Evolutionary conservation across 1,140 invertebrate genomes (phyloP), one percentile per base, ranked within the genome.

Genomic region (Diachasma alloeum): DNA sequence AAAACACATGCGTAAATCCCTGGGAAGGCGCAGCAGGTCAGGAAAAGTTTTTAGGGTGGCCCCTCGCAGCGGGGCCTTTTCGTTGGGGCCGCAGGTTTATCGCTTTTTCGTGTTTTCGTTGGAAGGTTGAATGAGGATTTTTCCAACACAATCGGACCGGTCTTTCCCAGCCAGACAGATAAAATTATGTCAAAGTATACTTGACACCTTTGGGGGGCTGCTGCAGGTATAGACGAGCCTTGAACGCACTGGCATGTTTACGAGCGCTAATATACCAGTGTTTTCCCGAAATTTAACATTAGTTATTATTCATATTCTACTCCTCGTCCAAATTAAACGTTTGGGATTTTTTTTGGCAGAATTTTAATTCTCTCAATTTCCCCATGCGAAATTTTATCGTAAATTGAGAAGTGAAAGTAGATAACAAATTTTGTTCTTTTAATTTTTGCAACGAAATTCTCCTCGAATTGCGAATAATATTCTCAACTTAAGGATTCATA

Each of bases 21-120:
- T 67, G 56, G 59, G 69, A 76, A 44, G 31, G 39, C 22, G 69
- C n/a, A 63, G 37, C 75, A 73, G 76, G 76, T 73, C 76, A 78
- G 67, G 71, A 69, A 66, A 72, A 76, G 69, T 59, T 59, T 76
- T 76, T 26, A 66, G 37, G 70, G 44, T 42, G 70, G 53, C 44
- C 44, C n/a, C 44, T n/a, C 44, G 63, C 37, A 31, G 19, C 69
- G 53, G 69, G 69, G 75, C 8, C 9, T 59, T 72, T 72, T 44
- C 31, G 69, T 37, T 19, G 24, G 56, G 59, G 11, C 73, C 56
- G 56, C 69, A 76, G 44, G 48, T 76, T 75, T 44, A 26, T 63
- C 59, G 26, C 26, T 44, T 63, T 63, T 71, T 74, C 66, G 67
- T 74, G 44, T 74, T 42, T 46, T 31, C 31, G 2, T 31, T 31